Conservation (phyloP, 1,140 invertebrate species). For the Leptinotarsa lineolata region DNA sequence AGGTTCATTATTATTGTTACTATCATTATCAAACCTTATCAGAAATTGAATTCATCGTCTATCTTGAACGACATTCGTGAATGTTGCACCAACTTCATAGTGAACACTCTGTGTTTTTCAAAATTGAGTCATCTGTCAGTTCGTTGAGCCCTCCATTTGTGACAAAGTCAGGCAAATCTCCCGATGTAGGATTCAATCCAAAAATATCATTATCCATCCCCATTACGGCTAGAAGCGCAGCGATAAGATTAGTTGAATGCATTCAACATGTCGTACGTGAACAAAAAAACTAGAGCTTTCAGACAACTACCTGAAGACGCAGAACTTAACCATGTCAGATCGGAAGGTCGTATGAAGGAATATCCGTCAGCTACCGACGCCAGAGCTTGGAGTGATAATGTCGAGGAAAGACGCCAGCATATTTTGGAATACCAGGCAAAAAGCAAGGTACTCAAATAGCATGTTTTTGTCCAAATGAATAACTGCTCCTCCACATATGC, state of each 20-base stretch:
- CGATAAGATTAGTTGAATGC: not conserved
- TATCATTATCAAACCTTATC: too few species aligned
- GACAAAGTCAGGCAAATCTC: conserved; percentile 9
- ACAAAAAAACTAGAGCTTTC: conserved; percentile 45
- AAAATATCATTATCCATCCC: not conserved
- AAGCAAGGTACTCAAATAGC: conserved; percentile 4
- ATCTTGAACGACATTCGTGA: too few species aligned
- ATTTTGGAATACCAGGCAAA: conserved; percentile 45
- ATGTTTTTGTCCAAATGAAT: conserved; percentile 7
- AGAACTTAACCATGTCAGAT: conserved; percentile 37
- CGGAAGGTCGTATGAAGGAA: conserved; percentile 48
- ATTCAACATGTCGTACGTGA: conserved; percentile 42
- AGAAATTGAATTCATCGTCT: too few species aligned
- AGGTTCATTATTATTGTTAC: too few species aligned
- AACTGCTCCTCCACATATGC: too few species aligned
- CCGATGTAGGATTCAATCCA: conserved; percentile 14
- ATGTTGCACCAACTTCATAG: too few species aligned
- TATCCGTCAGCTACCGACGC: conserved; percentile 48
- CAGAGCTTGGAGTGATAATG: conserved; percentile 48
- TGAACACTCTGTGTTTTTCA: not conserved
- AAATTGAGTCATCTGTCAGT: not conserved
- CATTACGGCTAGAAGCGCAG: not conserved
- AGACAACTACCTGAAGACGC: conserved; percentile 32
- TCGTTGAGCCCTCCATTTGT: not conserved
- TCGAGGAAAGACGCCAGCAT: conserved; percentile 47